Evolutionary conservation across 1,140 invertebrate species (phyloP), one percentile per base, ranked within the genome.

Genomic region (Drosophila jambulina): DNA sequence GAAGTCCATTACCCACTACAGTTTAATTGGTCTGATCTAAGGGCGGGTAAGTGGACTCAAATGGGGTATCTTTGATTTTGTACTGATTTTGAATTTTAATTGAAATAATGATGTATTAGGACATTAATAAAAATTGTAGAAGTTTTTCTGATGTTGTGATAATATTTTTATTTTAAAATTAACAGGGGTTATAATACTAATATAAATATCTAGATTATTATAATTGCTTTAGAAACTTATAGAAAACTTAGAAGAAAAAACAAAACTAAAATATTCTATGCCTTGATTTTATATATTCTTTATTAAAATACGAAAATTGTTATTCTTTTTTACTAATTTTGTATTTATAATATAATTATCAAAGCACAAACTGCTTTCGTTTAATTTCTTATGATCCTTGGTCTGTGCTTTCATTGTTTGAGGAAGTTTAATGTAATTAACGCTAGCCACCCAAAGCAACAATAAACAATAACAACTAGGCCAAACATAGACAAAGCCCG

Each of bases 341-440:
- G 32, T 23, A 2, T 38, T 25, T 10, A 10, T 38, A 48, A 19
- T 19, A 42, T 42, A 42, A 5, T 21, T 43, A 19, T 19, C 1
- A 43, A 43, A 43, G 13, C 5, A 43, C 9, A 43, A 5, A 4
- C 42, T 43, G n/a, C 4, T 43, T 19, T 19, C 1, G 4, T 23
- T 25, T 36, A 6, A 25, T 42, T 23, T 25, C 38, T 60, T 42
- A 53, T 56, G 59, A 34, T 43, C 34, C 42, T 56, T 78, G 77
- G 63, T 17, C 12, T 32, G 15, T 48, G 21, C 4, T 54, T 76
- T 25, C 4, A 19, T 54, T 46, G 10, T 42, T 57, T 53, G 27
- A 43, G 51, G 51, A 56, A 71, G 46, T 68, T 72, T 56, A 79
- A 65, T 83, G 64, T 83, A 68, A 83, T 83, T 78, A 78, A 75